These are phyloP conservation scores for Smithornis capensis DNA, from an alignment of 2,113 vertebrate species.

Conservation along the genomic window DNA sequence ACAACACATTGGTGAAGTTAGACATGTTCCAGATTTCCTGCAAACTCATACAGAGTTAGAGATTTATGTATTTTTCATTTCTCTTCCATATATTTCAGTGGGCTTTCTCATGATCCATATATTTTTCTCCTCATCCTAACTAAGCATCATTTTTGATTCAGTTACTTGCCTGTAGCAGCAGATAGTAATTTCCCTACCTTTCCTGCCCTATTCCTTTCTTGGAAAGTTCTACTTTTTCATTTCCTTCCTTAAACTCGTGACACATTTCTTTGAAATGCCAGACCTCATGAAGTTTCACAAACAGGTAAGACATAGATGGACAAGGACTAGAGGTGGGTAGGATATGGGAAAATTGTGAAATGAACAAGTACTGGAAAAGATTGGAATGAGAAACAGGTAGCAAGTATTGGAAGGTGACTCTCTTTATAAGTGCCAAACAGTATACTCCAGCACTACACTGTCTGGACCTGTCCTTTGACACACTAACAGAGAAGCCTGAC, in stretches of 20 bases:
- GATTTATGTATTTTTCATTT: background rate
- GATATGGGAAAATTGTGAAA: background rate
- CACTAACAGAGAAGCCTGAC: background rate
- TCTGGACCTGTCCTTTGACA: background rate
- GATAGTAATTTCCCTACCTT: background rate
- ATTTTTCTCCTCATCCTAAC: background rate
- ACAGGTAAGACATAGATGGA: background rate
- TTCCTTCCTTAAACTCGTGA: background rate
- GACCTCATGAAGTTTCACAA: background rate
- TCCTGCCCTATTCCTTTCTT: background rate
- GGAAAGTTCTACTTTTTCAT: background rate
- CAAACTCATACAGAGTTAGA: background rate
- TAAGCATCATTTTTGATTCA: background rate
- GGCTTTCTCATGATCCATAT: background rate
- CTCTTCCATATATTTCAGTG: background rate
- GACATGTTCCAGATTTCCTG: background rate
- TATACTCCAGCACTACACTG: fast-evolving
- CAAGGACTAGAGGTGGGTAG: background rate
- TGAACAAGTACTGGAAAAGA: background rate
- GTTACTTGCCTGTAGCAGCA: background rate
- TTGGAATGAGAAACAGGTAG: background rate
- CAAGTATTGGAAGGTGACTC: background rate
- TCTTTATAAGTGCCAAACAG: background rate
- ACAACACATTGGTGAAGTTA: background rate
- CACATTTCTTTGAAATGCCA: background rate